These are phyloP conservation scores for Centruroides sculpturatus DNA, from an alignment of 1,140 invertebrate genomes.

Conservation along the genomic window DNA sequence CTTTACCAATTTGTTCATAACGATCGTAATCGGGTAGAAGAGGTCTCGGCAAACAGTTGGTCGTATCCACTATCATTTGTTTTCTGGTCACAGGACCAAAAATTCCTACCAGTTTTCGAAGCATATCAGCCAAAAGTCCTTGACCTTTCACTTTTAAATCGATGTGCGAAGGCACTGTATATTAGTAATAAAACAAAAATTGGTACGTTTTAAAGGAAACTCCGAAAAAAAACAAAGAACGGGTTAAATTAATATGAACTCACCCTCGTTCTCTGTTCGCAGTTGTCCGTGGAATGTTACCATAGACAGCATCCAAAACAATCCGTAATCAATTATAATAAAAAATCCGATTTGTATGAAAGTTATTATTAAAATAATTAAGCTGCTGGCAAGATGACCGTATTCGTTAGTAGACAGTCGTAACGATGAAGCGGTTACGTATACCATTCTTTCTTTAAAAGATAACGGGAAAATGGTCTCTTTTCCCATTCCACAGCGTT, in stretches of 20 bases:
- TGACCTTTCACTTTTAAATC: neutral
- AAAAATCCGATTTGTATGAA: constrained; percentile 28
- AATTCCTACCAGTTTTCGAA: no score
- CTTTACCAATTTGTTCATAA: no score
- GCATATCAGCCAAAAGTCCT: no score
- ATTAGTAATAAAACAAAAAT: neutral
- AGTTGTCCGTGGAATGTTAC: constrained; percentile 22
- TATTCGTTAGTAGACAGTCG: constrained; percentile 16
- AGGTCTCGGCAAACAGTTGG: no score
- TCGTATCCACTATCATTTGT: no score
- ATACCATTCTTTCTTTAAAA: constrained; percentile 2
- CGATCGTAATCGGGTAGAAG: no score
- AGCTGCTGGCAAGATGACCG: constrained; percentile 18
- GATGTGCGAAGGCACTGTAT: neutral
- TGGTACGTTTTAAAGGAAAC: no score
- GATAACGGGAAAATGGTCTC: constrained; percentile 25
- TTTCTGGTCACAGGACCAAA: no score
- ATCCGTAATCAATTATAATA: constrained; percentile 24
- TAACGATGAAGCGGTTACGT: constrained; percentile 16
- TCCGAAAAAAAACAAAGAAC: no score
- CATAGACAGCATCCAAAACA: constrained; percentile 24
- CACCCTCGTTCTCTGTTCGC: constrained; percentile 18
- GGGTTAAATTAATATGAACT: neutral
- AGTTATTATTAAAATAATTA: constrained; percentile 20
- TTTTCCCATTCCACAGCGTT: constrained; percentile 18